These are phyloP conservation scores for Griposia aprilina DNA, from an alignment of 2,888 invertebrate genomes.

Conservation along the genomic window DNA sequence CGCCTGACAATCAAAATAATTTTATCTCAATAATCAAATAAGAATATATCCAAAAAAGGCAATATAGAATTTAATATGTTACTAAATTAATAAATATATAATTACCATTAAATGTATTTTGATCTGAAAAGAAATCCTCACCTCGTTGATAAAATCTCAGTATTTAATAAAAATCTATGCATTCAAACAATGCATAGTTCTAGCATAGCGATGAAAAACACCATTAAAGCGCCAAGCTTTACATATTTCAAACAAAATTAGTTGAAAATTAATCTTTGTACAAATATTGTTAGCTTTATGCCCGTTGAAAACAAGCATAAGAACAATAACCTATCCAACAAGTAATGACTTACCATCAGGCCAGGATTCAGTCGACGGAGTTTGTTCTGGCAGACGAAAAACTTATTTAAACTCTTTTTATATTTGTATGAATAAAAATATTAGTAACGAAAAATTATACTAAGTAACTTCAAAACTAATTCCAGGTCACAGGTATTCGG, in stretches of 20 bases:
- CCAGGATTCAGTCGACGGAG: conserved; percentile 10
- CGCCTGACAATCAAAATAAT: conserved; percentile 13
- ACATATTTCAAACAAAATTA: not conserved
- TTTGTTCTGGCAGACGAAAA: conserved; percentile 14
- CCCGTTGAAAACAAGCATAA: not conserved
- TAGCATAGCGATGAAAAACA: not conserved
- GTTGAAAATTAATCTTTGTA: not conserved
- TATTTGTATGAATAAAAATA: too few species aligned
- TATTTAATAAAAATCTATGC: not conserved
- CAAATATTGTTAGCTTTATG: not conserved
- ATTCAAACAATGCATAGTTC: not conserved
- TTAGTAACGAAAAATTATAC: not conserved
- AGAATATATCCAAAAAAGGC: not conserved
- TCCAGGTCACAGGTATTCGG: not conserved
- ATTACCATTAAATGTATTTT: conserved; percentile 16
- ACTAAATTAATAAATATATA: not conserved
- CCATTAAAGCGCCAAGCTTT: not conserved
- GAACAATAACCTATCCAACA: not conserved
- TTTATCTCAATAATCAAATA: not conserved
- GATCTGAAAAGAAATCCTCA: conserved; percentile 8
- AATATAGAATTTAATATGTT: not conserved
- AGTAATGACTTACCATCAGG: conserved; percentile 13
- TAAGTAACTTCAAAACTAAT: not conserved
- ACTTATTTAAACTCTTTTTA: not conserved
- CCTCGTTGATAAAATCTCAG: not conserved